Evolutionary conservation across 2,888 invertebrate genomes (phyloP).

Genomic region (Isoperla grammatica): DNA sequence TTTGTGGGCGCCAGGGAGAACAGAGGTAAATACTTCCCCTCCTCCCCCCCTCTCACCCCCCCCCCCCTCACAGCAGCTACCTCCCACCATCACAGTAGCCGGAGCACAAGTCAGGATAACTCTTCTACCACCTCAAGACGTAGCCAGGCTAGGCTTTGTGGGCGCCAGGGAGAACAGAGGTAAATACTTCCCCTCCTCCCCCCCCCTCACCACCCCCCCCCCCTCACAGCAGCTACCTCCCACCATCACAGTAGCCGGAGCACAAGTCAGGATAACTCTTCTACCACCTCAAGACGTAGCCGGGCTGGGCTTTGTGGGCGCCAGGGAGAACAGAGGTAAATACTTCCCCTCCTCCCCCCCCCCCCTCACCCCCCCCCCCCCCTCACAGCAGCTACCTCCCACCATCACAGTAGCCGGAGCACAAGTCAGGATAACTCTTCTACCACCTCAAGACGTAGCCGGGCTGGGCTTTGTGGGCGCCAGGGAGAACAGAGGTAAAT

Average conservation of each 20-base stretch:
- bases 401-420: conserved; percentile 38
- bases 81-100: conserved; percentile 36
- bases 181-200: too few relatives aligned
- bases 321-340: conserved; percentile 36
- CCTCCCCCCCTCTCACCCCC: too few relatives aligned
- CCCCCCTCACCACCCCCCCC: too few relatives aligned
- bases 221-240: conserved; percentile 17
- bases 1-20: conserved; percentile 38
- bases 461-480: conserved; percentile 34
- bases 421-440: conserved; percentile 37
- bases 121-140: conserved; percentile 36
- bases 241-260: conserved; percentile 38
- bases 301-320: conserved; percentile 33
- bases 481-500: conserved; percentile 36
- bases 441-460: conserved; percentile 33
- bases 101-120: conserved; percentile 38
- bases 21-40: too few relatives aligned
- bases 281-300: conserved; percentile 34
- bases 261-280: conserved; percentile 37
- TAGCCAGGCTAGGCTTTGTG: conserved; percentile 30
- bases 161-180: conserved; percentile 37
- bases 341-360: neutral
- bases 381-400: conserved; percentile 19
- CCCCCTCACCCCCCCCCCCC: neutral
- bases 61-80: conserved; percentile 5